Conservation (phyloP, 2,797 vertebrate genomes). For the Astyanax mexicanus region DNA sequence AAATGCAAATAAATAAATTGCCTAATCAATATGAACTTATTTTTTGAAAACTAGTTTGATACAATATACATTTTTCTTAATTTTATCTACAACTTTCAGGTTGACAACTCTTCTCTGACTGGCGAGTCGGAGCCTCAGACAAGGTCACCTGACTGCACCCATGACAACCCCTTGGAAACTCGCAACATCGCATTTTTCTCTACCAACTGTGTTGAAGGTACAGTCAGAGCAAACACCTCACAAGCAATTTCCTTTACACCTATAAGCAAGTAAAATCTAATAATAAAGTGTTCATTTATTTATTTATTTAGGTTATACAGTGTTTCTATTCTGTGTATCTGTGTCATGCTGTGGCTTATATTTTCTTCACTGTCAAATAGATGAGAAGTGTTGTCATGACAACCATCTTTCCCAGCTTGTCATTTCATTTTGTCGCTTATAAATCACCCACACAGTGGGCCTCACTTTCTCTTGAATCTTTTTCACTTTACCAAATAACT, state of each 20-base stretch:
- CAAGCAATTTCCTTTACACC: background rate
- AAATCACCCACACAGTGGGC: constrained; percentile 32
- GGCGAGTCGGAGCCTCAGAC: constrained; percentile 94
- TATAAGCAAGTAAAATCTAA: no score
- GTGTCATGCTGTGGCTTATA: constrained; percentile 13
- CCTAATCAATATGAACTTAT: background rate
- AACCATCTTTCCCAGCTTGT: constrained; percentile 41
- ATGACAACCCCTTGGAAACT: constrained; percentile 93
- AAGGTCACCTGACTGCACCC: constrained; percentile 90
- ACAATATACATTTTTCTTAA: background rate
- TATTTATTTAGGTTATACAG: no score
- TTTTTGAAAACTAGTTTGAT: background rate
- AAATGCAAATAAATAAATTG: background rate
- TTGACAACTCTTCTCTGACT: constrained; percentile 93
- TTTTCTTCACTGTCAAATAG: background rate
- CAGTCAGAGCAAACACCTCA: constrained; percentile 22
- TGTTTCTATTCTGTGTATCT: constrained; percentile 20
- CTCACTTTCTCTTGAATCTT: constrained; percentile 3
- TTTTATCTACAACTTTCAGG: constrained; percentile 69
- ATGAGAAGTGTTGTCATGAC: constrained; percentile 55
- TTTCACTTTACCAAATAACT: background rate
- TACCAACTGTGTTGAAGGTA: constrained; percentile 94
- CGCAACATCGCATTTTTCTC: constrained; percentile 94
- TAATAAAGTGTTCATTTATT: background rate
- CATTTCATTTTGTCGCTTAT: background rate